Conservation (phyloP, 2,888 invertebrate species). For the Apodemia mormo region DNA sequence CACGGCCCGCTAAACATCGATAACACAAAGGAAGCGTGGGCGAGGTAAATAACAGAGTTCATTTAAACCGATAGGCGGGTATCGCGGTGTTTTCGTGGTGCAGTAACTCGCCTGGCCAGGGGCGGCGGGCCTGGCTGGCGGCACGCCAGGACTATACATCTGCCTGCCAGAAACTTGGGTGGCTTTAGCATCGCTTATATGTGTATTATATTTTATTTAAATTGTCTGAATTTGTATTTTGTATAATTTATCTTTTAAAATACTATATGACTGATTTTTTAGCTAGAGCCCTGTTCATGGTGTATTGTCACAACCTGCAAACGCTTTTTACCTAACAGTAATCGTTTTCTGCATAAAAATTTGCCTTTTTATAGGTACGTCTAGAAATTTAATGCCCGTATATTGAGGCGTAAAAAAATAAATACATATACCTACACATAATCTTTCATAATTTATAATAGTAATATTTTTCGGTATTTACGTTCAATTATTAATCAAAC, state of each 20-base stretch:
- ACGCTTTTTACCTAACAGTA: too few relatives aligned
- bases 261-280: too few relatives aligned
- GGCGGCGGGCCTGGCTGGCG: not conserved
- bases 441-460: not conserved
- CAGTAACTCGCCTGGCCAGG: not conserved
- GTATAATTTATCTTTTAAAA: too few relatives aligned
- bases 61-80: slow-evolving; percentile 2
- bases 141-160: slow-evolving; percentile 1
- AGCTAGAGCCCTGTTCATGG: too few relatives aligned
- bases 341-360: too few relatives aligned
- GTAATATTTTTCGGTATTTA: too few relatives aligned
- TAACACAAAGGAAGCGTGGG: slow-evolving; percentile 4
- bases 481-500: too few relatives aligned
- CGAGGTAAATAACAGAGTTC: slow-evolving; percentile 2
- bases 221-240: not conserved
- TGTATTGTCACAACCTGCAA: too few relatives aligned
- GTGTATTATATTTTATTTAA: not conserved
- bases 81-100: not conserved
- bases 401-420: too few relatives aligned
- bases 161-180: not conserved
- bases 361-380: too few relatives aligned
- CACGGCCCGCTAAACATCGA: not conserved
- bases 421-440: not conserved
- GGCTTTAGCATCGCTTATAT: not conserved
- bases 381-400: too few relatives aligned